Evolutionary conservation across 2,113 vertebrate genomes (phyloP).

Genomic region (Cynoglossus semilaevis): DNA sequence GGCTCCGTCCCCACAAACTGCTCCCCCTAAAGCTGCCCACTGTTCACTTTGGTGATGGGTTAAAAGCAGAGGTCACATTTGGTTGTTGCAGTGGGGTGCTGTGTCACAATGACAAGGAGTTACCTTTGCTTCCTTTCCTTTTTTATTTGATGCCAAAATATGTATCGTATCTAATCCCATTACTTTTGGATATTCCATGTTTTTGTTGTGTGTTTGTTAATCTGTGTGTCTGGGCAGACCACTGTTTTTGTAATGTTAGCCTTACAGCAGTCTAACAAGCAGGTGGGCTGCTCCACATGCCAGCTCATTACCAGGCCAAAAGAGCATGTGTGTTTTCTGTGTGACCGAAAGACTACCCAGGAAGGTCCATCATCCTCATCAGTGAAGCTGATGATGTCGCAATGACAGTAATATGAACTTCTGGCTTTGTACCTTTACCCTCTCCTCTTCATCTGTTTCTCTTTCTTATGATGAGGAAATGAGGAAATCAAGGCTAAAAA

Average conservation of each 20-base stretch:
- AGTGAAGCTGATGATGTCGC: slow-evolving; percentile 34
- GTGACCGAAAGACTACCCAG: slow-evolving; percentile 41
- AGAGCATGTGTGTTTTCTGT: background rate
- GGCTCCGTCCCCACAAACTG: too few species aligned
- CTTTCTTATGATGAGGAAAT: too few species aligned
- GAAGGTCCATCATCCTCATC: slow-evolving; percentile 36
- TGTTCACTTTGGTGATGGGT: too few species aligned
- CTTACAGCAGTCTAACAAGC: slow-evolving; percentile 15
- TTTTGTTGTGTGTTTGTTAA: slow-evolving; percentile 16
- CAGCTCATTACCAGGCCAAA: slow-evolving; percentile 30
- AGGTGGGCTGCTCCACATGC: slow-evolving; percentile 24
- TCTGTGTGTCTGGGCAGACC: slow-evolving; percentile 4
- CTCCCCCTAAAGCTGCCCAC: too few species aligned
- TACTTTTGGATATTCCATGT: slow-evolving; percentile 32
- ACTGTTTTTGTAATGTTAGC: slow-evolving; percentile 58
- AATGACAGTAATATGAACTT: slow-evolving; percentile 35
- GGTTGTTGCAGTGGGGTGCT: too few species aligned
- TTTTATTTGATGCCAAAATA: slow-evolving; percentile 47
- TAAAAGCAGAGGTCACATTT: too few species aligned
- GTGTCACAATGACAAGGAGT: too few species aligned
- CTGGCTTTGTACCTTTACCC: slow-evolving; percentile 11
- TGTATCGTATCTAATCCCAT: slow-evolving; percentile 49
- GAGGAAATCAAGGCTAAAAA: too few species aligned
- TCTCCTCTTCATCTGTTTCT: slow-evolving; percentile 28
- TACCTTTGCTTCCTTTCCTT: too few species aligned